These are phyloP conservation scores for Copidosoma aretas DNA, from an alignment of 2,888 invertebrate genomes.

Conservation along the genomic window DNA sequence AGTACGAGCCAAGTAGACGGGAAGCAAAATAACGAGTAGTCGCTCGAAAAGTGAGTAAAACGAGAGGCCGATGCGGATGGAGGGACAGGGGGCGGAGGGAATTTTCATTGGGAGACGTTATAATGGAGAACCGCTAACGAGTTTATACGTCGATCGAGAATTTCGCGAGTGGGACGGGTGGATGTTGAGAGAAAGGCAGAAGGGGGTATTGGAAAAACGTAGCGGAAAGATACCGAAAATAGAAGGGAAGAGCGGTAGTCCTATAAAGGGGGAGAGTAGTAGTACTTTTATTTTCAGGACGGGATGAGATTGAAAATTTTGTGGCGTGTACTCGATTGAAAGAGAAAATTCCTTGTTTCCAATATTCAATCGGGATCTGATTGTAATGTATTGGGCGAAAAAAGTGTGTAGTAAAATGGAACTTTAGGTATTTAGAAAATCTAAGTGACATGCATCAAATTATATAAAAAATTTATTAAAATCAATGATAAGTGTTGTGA, in stretches of 20 bases:
- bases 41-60: neutral
- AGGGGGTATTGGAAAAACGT: conserved; percentile 20
- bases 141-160: conserved; percentile 49
- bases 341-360: conserved; percentile 9
- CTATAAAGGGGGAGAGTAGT: conserved; percentile 33
- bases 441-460: too few species aligned
- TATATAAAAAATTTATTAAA: too few species aligned
- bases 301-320: conserved; percentile 19
- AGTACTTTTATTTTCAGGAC: conserved; percentile 29
- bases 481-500: too few species aligned
- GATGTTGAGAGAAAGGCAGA: conserved; percentile 1
- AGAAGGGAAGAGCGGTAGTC: conserved; percentile 22
- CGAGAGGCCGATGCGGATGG: conserved; percentile 12
- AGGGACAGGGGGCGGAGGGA: conserved; percentile 22
- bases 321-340: conserved; percentile 8
- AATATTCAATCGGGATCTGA: too few species aligned
- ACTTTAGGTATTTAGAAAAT: too few species aligned
- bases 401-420: too few species aligned
- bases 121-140: conserved; percentile 52
- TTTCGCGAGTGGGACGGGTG: conserved; percentile 35
- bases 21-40: neutral
- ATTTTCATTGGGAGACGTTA: conserved; percentile 47
- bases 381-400: too few species aligned
- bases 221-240: conserved; percentile 3
- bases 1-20: conserved; percentile 14